Base-by-base conservation (phyloP, 1,140 invertebrate species). In the Plectus sambesii region DNA sequence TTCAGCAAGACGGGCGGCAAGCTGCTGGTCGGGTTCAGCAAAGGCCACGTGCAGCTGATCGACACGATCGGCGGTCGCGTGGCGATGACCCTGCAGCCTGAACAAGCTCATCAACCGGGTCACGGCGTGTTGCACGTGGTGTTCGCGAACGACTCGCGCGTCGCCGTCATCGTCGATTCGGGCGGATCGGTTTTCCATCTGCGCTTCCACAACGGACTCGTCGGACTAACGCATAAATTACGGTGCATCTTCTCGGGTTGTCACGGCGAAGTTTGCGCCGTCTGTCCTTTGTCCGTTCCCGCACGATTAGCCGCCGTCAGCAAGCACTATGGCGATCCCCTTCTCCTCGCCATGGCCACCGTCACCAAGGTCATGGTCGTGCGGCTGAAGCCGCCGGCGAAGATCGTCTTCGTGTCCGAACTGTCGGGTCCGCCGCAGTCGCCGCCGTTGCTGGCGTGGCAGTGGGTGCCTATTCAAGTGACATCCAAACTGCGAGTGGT, bases 141-240 rank as follows among this genome's bases (percentile, higher is more conserved):
- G 42, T 58, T 59, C 41, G 37, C 56, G 5, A 17, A 25, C 17
- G 55, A 61, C 51, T 19, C 36, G 37, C 33, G 30, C 43, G 67
- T 86, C 41, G 85, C 84, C 4, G 71, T 94, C 12, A 85, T 86
- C 40, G 82, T 85, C 19, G 90, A 98, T 69, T 92, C 85, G 49
- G 88, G 89, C 12, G 92, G 92, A 1, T 93, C 87, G n/a, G 89
- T 97, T 2, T 97, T 92, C 78, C 83, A 94, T 60, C 74, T 97
- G 9, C 83, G 80, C 61, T 89, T 94, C 61, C 87, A 85, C 56
- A 75, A 87, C 47, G 80, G 84, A 5, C 78, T 94, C 62, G 88
- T 88, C 2, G 82, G 90, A 3, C 75, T 88, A 43, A 63, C 56
- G 6, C 60, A 56, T 48, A 48, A 57, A 33, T 49, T 54, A 23